Evolutionary conservation across 1,140 invertebrate genomes (phyloP).

Genomic region (Meloidogyne floridensis): DNA sequence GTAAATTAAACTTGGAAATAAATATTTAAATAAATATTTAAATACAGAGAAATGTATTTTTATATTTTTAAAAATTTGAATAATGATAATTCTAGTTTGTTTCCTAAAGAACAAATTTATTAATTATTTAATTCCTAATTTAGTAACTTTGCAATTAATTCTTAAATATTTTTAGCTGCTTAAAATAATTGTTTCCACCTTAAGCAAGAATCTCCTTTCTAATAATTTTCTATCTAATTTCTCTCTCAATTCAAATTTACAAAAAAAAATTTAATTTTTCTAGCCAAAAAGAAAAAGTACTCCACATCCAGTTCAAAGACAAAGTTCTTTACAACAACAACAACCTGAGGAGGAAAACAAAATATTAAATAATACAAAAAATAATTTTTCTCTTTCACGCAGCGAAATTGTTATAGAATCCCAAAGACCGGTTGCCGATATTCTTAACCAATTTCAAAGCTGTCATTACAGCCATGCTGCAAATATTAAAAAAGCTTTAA

Average conservation of each 20-base stretch:
- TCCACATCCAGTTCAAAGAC: background rate
- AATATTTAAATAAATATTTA: no score
- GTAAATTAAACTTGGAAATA: background rate
- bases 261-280: background rate
- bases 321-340: background rate
- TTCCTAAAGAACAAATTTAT: no score
- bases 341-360: background rate
- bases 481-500: background rate
- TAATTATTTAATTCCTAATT: no score
- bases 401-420: conserved; percentile 25
- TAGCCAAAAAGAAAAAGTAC: background rate
- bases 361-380: background rate
- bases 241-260: no score
- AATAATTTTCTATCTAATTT: no score
- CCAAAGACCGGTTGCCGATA: conserved; percentile 26
- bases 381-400: background rate
- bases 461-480: conserved; percentile 21
- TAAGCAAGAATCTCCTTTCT: no score
- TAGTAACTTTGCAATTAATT: no score
- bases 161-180: no score
- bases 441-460: conserved; percentile 23
- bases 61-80: no score
- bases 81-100: no score
- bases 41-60: no score
- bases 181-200: no score